phyloP scores from a whole-genome alignment of 2,888 invertebrate species.

The Gandaritis pyraliata region DNA sequence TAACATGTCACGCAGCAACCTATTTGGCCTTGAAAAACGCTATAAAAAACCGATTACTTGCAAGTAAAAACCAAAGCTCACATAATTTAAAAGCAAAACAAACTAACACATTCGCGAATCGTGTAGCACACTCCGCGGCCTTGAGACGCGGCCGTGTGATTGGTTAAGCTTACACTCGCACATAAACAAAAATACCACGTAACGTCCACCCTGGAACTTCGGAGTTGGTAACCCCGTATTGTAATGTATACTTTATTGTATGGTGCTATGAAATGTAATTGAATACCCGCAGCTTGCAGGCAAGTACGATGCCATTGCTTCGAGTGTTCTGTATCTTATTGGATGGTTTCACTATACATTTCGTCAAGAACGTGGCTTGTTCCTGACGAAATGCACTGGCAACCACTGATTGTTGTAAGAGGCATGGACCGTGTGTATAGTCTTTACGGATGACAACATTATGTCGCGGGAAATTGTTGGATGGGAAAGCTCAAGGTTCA shows the following conservation, averaged over 20 bases:
- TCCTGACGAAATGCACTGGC: too few relatives aligned
- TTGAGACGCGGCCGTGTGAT: slow-evolving; percentile 23
- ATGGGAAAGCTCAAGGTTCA: too few relatives aligned
- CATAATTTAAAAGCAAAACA: slow-evolving; percentile 20
- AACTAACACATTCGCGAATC: slow-evolving; percentile 12
- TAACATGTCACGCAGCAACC: neutral
- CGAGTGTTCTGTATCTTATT: slow-evolving; percentile 7
- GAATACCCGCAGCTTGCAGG: slow-evolving; percentile 8
- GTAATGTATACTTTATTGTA: neutral
- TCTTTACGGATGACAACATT: too few relatives aligned
- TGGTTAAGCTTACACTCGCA: slow-evolving; percentile 18
- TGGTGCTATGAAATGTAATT: slow-evolving; percentile 14
- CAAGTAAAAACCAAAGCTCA: slow-evolving; percentile 10
- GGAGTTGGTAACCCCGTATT: neutral
- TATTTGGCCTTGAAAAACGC: neutral
- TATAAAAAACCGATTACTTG: neutral
- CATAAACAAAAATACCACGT: slow-evolving; percentile 3
- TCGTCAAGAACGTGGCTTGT: neutral
- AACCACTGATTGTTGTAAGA: too few relatives aligned
- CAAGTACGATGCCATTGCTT: slow-evolving; percentile 5
- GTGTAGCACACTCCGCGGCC: slow-evolving; percentile 13
- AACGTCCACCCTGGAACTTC: slow-evolving; percentile 21
- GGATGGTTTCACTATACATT: too few relatives aligned
- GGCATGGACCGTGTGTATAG: too few relatives aligned
- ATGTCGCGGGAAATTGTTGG: too few relatives aligned